Conservation (phyloP, 2,797 vertebrate species). For the Oceanodroma leucorhoa region DNA sequence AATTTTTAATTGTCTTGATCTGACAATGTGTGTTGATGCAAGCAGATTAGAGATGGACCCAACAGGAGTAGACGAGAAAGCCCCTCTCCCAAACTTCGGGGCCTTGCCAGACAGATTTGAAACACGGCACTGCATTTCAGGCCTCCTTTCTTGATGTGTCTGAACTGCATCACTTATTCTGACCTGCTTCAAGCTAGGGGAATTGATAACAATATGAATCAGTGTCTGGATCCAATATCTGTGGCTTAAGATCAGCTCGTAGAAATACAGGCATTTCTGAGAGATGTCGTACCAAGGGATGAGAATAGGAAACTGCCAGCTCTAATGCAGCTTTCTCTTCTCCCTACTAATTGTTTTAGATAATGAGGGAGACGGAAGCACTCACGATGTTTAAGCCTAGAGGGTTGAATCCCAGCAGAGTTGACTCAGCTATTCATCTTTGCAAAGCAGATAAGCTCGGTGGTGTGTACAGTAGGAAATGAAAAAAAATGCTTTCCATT, state of each 20-base stretch:
- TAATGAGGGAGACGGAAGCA: constrained; percentile 24
- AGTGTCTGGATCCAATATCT: not conserved
- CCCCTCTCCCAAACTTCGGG: not conserved
- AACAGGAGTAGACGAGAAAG: not conserved
- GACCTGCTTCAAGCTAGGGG: not conserved
- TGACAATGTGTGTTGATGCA: not conserved
- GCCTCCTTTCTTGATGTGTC: not conserved
- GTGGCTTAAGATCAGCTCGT: not conserved
- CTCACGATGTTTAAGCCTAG: not conserved
- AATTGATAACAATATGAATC: not conserved
- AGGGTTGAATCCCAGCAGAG: constrained; percentile 1
- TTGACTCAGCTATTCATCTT: constrained; percentile 39
- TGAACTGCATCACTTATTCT: not conserved
- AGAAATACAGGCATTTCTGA: not conserved
- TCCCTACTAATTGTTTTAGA: constrained; percentile 35
- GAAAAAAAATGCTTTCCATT: not conserved
- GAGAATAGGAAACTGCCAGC: not conserved
- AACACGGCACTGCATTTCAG: not conserved
- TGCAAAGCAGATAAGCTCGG: not conserved
- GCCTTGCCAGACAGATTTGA: not conserved
- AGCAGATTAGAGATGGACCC: not conserved
- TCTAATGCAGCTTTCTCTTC: constrained; percentile 17
- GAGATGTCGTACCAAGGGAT: not conserved
- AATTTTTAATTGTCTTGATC: not conserved
- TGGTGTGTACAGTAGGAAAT: not conserved